Evolutionary conservation across 2,113 vertebrate genomes (phyloP).

Genomic region (Rhineura floridana): DNA sequence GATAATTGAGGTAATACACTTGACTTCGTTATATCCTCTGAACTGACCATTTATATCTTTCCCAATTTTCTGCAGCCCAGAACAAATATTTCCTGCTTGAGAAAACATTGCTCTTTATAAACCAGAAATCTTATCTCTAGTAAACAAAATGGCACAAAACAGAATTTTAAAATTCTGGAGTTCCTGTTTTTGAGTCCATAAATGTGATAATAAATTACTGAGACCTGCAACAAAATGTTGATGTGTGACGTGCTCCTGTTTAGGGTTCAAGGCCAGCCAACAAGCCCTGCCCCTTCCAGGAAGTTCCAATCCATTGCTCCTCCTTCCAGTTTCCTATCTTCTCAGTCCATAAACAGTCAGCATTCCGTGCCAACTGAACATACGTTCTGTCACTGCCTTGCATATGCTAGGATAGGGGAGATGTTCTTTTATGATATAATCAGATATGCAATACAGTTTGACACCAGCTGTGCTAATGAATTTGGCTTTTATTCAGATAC

Average conservation of each 20-base stretch:
- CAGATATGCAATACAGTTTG: no score
- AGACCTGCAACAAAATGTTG: not conserved
- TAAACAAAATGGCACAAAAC: not conserved
- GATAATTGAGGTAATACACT: not conserved
- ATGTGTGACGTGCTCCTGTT: not conserved
- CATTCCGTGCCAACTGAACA: not conserved
- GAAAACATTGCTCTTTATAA: not conserved
- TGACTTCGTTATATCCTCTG: no score
- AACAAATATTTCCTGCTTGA: not conserved
- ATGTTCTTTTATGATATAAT: no score
- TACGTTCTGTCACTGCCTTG: no score
- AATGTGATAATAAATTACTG: slow-evolving; percentile 2
- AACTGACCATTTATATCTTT: not conserved
- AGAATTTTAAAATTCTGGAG: not conserved
- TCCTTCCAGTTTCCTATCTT: not conserved
- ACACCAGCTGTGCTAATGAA: no score
- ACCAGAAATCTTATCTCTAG: not conserved
- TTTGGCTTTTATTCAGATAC: no score
- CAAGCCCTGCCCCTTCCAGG: not conserved
- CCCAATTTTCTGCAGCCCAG: not conserved
- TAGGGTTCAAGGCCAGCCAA: not conserved
- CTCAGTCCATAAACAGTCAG: not conserved
- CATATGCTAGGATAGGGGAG: no score
- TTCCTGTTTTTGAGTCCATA: not conserved
- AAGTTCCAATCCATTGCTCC: not conserved